phyloP scores from a whole-genome alignment of 2,797 vertebrate species.

The Gambusia yucatana region DNA sequence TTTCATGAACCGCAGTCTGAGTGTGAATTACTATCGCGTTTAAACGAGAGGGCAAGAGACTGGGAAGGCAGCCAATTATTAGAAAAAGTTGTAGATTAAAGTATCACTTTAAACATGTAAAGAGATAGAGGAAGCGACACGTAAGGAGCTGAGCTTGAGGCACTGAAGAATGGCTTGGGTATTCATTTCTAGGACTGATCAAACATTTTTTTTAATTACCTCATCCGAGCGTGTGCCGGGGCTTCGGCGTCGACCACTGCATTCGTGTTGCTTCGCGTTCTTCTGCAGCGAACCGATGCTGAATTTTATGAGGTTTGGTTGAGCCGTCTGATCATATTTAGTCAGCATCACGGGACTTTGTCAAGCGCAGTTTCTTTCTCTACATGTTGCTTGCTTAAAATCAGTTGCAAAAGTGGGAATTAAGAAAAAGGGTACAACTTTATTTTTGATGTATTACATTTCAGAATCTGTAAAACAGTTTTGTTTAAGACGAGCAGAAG shows the following conservation, averaged over 20 bases:
- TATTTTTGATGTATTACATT: background rate
- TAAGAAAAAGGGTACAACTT: background rate
- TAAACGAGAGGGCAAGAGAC: constrained; percentile 6
- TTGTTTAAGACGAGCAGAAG: constrained; percentile 20
- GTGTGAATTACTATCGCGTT: constrained; percentile 37
- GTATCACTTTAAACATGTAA: constrained; percentile 24
- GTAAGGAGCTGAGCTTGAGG: constrained; percentile 35
- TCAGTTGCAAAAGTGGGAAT: background rate
- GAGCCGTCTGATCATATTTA: constrained; percentile 1
- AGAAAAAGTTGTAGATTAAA: constrained; percentile 32
- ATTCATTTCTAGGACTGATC: constrained; percentile 43
- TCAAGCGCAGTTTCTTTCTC: background rate
- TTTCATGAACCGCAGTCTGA: constrained; percentile 44
- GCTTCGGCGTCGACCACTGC: constrained; percentile 19
- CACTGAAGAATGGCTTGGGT: constrained; percentile 23
- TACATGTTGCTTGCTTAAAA: background rate
- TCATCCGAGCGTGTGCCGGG: constrained; percentile 6
- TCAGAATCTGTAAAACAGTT: constrained; percentile 11
- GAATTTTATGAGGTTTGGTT: constrained; percentile 5
- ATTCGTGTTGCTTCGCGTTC: background rate
- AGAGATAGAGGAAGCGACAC: constrained; percentile 27
- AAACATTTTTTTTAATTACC: constrained; percentile 39
- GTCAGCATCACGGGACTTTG: background rate
- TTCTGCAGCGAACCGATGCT: background rate
- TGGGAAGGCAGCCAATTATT: constrained; percentile 40